phyloP scores from a whole-genome alignment of 2,797 vertebrate genomes.

The Coregonus suidteri region DNA sequence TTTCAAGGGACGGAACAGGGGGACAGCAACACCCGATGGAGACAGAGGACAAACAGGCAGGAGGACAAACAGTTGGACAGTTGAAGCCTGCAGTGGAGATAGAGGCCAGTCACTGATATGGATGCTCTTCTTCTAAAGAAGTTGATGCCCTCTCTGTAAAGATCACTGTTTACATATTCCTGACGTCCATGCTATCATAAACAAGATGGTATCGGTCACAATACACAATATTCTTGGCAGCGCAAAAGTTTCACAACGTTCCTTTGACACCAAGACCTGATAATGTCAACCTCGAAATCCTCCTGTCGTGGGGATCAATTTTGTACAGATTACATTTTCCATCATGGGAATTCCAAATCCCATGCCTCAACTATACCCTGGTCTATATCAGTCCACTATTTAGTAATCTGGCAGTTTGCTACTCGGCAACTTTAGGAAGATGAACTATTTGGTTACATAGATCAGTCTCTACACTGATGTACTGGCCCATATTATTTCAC shows the following conservation, averaged over 20 bases:
- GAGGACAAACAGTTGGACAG: conserved; percentile 11
- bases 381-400: background rate
- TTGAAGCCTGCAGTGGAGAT: conserved; percentile 31
- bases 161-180: background rate
- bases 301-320: too few species aligned
- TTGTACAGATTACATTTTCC: background rate
- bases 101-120: conserved; percentile 46
- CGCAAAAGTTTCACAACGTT: background rate
- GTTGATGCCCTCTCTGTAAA: conserved; percentile 4
- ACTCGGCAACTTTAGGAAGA: background rate
- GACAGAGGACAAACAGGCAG: background rate
- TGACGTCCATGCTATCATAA: background rate
- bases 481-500: too few species aligned
- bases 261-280: background rate
- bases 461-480: background rate
- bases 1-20: conserved; percentile 62
- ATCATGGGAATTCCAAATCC: background rate
- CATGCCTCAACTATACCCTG: background rate
- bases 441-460: background rate
- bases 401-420: conserved; percentile 31
- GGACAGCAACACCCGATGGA: conserved; percentile 40
- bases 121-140: background rate
- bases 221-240: background rate
- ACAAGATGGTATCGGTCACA: background rate
- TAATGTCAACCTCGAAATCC: background rate